Base-by-base conservation (phyloP, 2,113 vertebrate species). In the Panurus biarmicus region DNA sequence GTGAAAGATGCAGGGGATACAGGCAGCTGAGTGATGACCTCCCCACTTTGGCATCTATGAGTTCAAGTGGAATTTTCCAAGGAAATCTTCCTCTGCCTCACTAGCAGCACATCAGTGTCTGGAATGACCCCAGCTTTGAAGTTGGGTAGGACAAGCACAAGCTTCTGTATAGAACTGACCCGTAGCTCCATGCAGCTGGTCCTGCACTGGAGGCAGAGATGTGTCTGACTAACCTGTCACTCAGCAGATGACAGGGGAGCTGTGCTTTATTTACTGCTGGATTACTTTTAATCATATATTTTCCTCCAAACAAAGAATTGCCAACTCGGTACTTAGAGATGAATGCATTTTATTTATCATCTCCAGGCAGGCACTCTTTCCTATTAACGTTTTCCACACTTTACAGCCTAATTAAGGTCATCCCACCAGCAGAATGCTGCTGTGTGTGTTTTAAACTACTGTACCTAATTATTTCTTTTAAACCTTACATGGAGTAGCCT, bases 351-450 rank as follows among this genome's bases (percentile, higher is more conserved):
- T 89, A 87, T 89, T 96, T 90, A 89, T 91, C 91, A 82, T 87
- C 88, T 86, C 71, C 75, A 77, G 91, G 87, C 84, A 82, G 89
- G 80, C 88, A 86, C 89, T 7, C 0, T 56, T 96, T 89, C 93
- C 67, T 88, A 91, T 95, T 93, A 95, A 84, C 4, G 14, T 80
- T 95, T 92, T 80, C 54, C 74, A 38, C 78, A 50, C 90, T 95
- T 97, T 71, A 85, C 71, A 73, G 91, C 36, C 94, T 95, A 96
- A 97, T 96, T 95, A 96, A 94, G 94, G 87, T 95, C 88, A 95
- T 28, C 64, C 2, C 3, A 86, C 81, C 77, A 71, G 69, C 77
- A 95, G 92, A 85, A 80, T 0, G n/a, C 77, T 86, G 69, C 95
- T 75, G n/a, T 76, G 89, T 80, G 73, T 84, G 51, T 76, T 90